Evolutionary conservation across 2,888 invertebrate genomes (phyloP), one percentile per base, ranked within the genome.

Genomic region (Eumerus sabulonum): DNA sequence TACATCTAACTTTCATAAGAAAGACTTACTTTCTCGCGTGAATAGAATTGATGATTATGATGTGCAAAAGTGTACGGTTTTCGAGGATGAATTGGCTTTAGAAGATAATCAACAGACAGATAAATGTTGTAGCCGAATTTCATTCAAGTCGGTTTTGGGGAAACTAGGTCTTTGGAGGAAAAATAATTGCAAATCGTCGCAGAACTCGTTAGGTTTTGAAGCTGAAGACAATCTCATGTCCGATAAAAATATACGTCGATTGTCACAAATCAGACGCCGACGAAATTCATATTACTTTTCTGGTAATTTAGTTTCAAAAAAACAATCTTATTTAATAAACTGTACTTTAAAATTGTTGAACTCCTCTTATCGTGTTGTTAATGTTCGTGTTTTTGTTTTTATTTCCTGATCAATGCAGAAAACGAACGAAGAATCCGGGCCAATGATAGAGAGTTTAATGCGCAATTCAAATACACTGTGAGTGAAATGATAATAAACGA

Each of bases 391-490:
- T 79, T 60, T 82, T 70, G 85, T 83, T 87, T 88, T 27, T 27
- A 27, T 27, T 27, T 2, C 27, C n/a, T n/a, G n/a, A n/a, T n/a
- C 27, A 27, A 4, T 90, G 59, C 94, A 98, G 98, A 98, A 92
- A 95, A 96, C 90, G 98, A 98, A 92, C 94, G 98, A 91, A 93
- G 94, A 92, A 98, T 99, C 89, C 95, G 94, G 91, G 98, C 98
- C 87, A 99, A 99, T 91, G 96, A 99, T 91, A 93, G 96, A 89
- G 94, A 93, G 88, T 98, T 95, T 91, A 99, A 99, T 92, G 93
- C 95, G 87, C 95, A 97, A 91, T 99, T 98, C 92, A 95, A 95
- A 90, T 99, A 99, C 92, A 98, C 99, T 88, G 99, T 99, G 93
- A 97, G 97, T 94, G 83, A 7, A 40, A 56, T 1, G 27, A 17